These are phyloP conservation scores for Calliscelio sp. DNA, from an alignment of 2,888 invertebrate species.

Conservation along the genomic window DNA sequence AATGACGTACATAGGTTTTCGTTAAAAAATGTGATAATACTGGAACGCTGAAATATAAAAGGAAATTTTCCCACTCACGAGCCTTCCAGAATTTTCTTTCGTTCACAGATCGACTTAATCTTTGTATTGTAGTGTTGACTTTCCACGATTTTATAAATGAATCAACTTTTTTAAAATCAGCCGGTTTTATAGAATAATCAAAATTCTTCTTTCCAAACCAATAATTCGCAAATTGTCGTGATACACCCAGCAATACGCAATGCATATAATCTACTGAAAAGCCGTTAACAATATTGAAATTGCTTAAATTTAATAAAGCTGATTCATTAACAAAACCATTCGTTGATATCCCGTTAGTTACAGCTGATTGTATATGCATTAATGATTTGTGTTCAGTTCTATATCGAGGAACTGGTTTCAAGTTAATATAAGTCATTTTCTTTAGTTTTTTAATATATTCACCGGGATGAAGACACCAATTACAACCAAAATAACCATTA, in stretches of 20 bases:
- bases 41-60: constrained; percentile 34
- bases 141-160: too few relatives aligned
- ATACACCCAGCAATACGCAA: constrained; percentile 57
- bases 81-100: constrained; percentile 61
- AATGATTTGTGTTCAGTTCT: background rate
- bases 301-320: constrained; percentile 28
- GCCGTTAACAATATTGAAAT: constrained; percentile 68
- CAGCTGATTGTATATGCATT: background rate
- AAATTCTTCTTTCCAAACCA: too few relatives aligned
- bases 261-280: constrained; percentile 73
- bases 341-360: background rate
- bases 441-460: background rate
- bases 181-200: too few relatives aligned
- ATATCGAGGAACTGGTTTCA: too few relatives aligned
- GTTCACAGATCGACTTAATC: constrained; percentile 20
- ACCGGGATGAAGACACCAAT: constrained; percentile 38
- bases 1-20: constrained; percentile 42
- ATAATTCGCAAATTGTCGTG: constrained; percentile 61
- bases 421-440: background rate
- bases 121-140: constrained; percentile 20
- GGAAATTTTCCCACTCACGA: constrained; percentile 46
- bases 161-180: too few relatives aligned
- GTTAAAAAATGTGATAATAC: constrained; percentile 2
- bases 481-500: constrained; percentile 47
- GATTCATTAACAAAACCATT: background rate